Evolutionary conservation across 2,888 invertebrate genomes (phyloP).

Genomic region (Osmoderma eremita): DNA sequence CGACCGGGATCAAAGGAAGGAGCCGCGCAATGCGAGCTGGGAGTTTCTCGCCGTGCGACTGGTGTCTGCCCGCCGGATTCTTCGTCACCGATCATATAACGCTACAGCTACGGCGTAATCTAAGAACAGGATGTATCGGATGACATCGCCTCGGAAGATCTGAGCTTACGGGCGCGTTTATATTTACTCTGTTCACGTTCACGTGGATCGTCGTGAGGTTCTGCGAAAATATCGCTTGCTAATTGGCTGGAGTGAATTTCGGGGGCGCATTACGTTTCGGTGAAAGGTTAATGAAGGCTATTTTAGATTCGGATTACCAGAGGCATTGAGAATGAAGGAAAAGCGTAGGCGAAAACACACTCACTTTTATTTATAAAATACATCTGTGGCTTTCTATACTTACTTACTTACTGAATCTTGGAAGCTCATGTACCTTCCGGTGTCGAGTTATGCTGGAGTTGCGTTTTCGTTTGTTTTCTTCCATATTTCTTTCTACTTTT

Average conservation of each 20-base stretch:
- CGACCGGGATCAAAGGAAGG: constrained; percentile 26
- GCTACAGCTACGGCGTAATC: constrained; percentile 44
- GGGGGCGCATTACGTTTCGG: neutral
- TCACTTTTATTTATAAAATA: too few relatives aligned
- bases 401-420: too few relatives aligned
- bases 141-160: constrained; percentile 37
- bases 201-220: constrained; percentile 17
- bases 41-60: constrained; percentile 27
- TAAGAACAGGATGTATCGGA: constrained; percentile 49
- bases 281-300: constrained; percentile 11
- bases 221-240: constrained; percentile 24
- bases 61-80: constrained; percentile 42
- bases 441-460: too few relatives aligned
- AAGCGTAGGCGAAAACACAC: too few relatives aligned
- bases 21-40: constrained; percentile 37
- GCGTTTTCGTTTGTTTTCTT: too few relatives aligned
- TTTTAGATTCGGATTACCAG: neutral
- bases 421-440: too few relatives aligned
- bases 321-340: too few relatives aligned
- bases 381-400: too few relatives aligned
- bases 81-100: constrained; percentile 45
- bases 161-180: constrained; percentile 17
- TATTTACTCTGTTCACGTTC: constrained; percentile 29
- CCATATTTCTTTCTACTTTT: too few relatives aligned
- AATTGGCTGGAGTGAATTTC: constrained; percentile 25